Evolutionary conservation across 2,797 vertebrate species (phyloP).

Genomic region (Brachyalestes nurse): DNA sequence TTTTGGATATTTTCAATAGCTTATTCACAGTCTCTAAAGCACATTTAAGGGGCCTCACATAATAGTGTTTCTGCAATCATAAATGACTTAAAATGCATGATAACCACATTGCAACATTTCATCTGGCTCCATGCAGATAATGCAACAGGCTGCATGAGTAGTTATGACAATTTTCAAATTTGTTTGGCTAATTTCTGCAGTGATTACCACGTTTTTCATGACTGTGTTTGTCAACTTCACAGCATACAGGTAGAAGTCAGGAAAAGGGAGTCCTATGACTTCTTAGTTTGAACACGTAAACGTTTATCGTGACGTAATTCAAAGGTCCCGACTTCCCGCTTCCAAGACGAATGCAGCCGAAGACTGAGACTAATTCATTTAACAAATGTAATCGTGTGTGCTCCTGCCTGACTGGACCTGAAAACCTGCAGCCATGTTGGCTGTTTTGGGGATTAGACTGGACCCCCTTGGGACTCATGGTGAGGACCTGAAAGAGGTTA

Average conservation of each 20-base stretch:
- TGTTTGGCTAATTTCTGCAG: not conserved
- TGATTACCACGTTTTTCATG: not conserved
- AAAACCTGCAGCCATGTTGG: no score
- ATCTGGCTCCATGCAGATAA: not conserved
- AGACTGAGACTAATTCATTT: not conserved
- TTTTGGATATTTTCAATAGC: not conserved
- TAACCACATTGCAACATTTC: not conserved
- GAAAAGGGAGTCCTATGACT: no score
- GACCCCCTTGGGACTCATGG: no score
- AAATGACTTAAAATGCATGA: not conserved
- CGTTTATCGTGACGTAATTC: no score
- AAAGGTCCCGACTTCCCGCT: no score
- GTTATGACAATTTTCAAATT: not conserved
- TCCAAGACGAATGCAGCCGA: no score
- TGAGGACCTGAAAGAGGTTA: no score
- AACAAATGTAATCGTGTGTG: not conserved
- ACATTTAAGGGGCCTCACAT: not conserved
- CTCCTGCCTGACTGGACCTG: no score
- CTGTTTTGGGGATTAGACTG: no score
- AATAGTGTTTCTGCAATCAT: not conserved
- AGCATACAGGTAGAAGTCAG: no score
- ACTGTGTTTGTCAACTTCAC: no score
- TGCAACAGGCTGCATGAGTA: not conserved
- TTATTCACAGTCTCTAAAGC: not conserved
- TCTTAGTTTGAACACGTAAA: no score